Percentiles rank a stretch among this genome's conserved stretches.
Conservation (phyloP, 2,113 vertebrate genomes). For the Microtus pennsylvanicus region DNA sequence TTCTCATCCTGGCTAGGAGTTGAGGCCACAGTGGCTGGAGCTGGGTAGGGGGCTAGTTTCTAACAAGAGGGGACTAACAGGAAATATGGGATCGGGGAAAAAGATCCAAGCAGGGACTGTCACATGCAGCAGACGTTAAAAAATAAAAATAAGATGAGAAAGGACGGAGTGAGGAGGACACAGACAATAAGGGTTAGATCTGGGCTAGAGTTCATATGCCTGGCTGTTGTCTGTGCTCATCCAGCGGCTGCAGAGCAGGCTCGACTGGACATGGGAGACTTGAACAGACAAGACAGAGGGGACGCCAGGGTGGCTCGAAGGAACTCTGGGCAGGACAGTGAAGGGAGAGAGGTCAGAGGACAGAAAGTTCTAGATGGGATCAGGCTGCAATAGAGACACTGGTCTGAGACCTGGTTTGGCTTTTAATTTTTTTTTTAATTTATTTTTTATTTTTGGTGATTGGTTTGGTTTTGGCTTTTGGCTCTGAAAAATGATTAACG, state of each 20-base stretch:
- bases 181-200: constrained; percentile 86
- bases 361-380: constrained; percentile 92
- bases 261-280: constrained; percentile 79
- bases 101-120: constrained; percentile 82
- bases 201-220: constrained; percentile 82
- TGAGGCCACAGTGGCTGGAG: constrained; percentile 56
- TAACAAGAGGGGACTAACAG: constrained; percentile 11
- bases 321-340: constrained; percentile 75
- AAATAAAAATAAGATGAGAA: constrained; percentile 48
- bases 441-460: constrained; percentile 55
- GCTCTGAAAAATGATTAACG: constrained; percentile 86
- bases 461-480: constrained; percentile 79
- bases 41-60: constrained; percentile 55
- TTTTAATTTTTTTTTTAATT: background rate
- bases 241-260: constrained; percentile 81
- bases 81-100: background rate
- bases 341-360: constrained; percentile 82
- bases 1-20: constrained; percentile 62
- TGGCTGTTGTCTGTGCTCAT: constrained; percentile 82
- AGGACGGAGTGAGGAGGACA: constrained; percentile 78
- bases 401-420: constrained; percentile 84
- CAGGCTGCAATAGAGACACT: constrained; percentile 99
- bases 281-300: constrained; percentile 81
- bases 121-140: constrained; percentile 86
- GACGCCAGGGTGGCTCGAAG: constrained; percentile 43